Evolutionary conservation across 1,140 invertebrate genomes (phyloP), one percentile per base, ranked within the genome.

Genomic region (Halesus radiatus): DNA sequence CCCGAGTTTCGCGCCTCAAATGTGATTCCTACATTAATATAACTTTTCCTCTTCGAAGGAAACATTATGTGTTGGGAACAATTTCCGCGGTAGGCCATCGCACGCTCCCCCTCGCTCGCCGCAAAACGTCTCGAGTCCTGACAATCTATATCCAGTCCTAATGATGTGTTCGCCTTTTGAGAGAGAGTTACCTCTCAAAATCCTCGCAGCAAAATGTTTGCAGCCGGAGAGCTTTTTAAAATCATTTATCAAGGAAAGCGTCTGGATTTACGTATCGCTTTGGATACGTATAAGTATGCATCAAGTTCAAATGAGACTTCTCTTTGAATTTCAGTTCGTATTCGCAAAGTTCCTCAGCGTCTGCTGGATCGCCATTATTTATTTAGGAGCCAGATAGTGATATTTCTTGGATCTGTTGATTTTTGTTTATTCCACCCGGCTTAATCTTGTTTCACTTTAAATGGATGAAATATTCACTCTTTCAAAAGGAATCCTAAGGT

Each of bases 161-260:
- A 82, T 79, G 81, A 82, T 79, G 81, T 82, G 81, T 78, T 72
- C 81, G 78, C 26, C 77, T 79, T 79, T 82, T 76, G 70, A 74
- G 66, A 81, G 56, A 20, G 73, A 60, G 54, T 23, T 56, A 22
- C 66, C 22, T 70, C 32, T 70, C 22, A 50, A 7, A 16, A 20
- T 60, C 26, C 58, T 18, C 10, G n/a, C 18, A 29, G 32, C 3
- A 29, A 68, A 68, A 22, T 62, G 66, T 50, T 70, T 37, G 22
- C 22, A 45, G n/a, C 26, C 16, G 45, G 64, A 68, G 64, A 54
- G 52, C 62, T 76, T 80, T 80, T 75, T 68, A 15, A 68, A 80
- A 77, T 66, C 75, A 66, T 66, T 77, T 66, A 77, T 77, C 75
- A 64, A 45, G 75, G 45, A 62, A 29, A 64, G 37, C 53, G 37